Base-by-base conservation (phyloP, 2,113 vertebrate genomes). In the Cygnus atratus region DNA sequence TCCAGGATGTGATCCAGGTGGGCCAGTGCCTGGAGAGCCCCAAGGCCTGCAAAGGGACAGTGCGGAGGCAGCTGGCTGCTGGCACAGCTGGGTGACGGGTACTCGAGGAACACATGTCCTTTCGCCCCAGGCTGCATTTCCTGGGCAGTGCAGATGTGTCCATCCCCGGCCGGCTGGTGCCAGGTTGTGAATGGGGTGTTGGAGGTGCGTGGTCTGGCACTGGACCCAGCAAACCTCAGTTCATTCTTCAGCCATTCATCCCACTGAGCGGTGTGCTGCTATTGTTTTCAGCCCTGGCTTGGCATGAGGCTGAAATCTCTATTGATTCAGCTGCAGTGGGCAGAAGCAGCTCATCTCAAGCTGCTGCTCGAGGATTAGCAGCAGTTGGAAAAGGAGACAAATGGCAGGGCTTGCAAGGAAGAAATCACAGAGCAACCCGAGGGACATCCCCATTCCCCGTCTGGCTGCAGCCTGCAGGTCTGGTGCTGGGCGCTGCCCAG, bases 61-160 rank as follows among this genome's bases (percentile, higher is more conserved):
- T 21, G 13, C 61, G 39, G 26, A 44, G 41, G 50, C 48, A 48
- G 43, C 7, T 65, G 26, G 61, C 44, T 70, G 68, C 58, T 33
- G 26, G 5, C 61, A 71, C 37, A 35, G 67, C 29, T 48, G 76
- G 24, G 10, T 63, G 14, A 13, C 1, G 5, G 37, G 14, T 7
- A 2, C 17, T 59, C 0, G 4, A 52, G 72, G 33, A 63, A 31
- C 4, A 2, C 21, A 6, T 0, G 0, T 16, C 33, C 25, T n/a
- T 75, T 24, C 67, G 14, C 33, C n/a, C 55, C n/a, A 16, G 37
- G 80, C 46, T 84, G 41, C 52, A 28, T 22, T 75, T 59, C 43
- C 72, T 59, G 28, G 4, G 16, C 26, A 11, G 58, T 21, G 26
- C 57, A 71, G 50, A 15, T 0, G 0, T 1, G 7, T 33, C 22